phyloP scores from a whole-genome alignment of 2,888 invertebrate species.

The Cantharis rufa region DNA sequence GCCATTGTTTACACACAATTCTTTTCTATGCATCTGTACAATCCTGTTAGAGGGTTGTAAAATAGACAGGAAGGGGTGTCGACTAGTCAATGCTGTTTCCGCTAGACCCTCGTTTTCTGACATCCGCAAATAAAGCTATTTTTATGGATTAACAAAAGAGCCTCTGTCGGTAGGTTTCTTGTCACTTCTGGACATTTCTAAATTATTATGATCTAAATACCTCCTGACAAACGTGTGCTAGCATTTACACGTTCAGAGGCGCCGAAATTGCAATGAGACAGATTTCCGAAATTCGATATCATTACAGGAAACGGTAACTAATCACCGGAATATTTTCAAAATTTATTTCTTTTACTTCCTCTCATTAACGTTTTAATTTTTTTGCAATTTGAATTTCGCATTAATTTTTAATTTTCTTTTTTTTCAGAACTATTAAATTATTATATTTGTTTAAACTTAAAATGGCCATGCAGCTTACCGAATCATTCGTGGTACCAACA shows the following conservation, averaged over 20 bases:
- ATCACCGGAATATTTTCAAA: not conserved
- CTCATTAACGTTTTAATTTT: not conserved
- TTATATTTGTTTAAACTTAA: not conserved
- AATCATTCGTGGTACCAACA: slow-evolving; percentile 41
- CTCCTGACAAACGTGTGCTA: not conserved
- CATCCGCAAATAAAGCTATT: slow-evolving; percentile 41
- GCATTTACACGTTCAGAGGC: slow-evolving; percentile 4
- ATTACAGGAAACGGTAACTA: slow-evolving; percentile 10
- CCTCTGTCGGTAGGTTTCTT: slow-evolving; percentile 12
- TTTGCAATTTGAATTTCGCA: too few species aligned
- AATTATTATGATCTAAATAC: not conserved
- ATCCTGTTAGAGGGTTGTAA: slow-evolving; percentile 12
- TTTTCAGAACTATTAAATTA: not conserved
- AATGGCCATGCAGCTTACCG: slow-evolving; percentile 47
- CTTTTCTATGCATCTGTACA: slow-evolving; percentile 11
- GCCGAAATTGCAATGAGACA: slow-evolving; percentile 9
- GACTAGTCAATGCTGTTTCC: slow-evolving; percentile 44
- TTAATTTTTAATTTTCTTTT: not conserved
- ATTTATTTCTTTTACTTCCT: not conserved
- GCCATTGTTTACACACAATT: slow-evolving; percentile 8
- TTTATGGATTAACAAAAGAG: slow-evolving; percentile 25
- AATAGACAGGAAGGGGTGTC: slow-evolving; percentile 48
- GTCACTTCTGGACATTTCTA: not conserved
- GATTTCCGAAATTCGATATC: not conserved
- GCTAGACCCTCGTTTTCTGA: slow-evolving; percentile 34